Percentiles rank a stretch among this genome's conserved stretches.
Conservation (phyloP, 1,140 invertebrate genomes). For the Drosophila arizonae region DNA sequence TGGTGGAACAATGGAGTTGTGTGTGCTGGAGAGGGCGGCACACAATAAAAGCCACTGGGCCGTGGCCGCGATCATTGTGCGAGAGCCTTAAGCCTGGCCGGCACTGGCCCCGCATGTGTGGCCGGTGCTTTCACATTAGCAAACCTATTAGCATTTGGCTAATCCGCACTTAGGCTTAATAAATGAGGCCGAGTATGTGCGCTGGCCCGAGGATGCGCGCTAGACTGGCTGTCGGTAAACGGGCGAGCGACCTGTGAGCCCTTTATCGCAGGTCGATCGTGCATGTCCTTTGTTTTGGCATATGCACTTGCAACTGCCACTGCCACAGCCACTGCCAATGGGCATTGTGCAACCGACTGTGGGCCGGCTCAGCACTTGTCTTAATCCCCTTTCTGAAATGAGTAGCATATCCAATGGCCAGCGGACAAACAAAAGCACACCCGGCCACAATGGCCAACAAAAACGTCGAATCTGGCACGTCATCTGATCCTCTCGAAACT, state of each 20-base stretch:
- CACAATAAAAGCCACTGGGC: constrained; percentile 69
- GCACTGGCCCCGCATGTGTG: constrained; percentile 28
- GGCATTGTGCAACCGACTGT: constrained; percentile 69
- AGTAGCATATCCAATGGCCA: constrained; percentile 6
- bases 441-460: constrained; percentile 57
- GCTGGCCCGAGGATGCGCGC: constrained; percentile 11
- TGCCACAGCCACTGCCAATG: neutral
- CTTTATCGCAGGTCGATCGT: constrained; percentile 68
- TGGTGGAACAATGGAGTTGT: constrained; percentile 55
- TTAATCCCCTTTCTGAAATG: constrained; percentile 40
- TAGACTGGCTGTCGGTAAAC: constrained; percentile 56
- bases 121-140: constrained; percentile 56
- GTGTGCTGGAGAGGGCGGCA: constrained; percentile 26
- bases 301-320: constrained; percentile 26
- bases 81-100: constrained; percentile 14
- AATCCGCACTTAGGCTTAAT: constrained; percentile 69
- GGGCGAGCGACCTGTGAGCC: constrained; percentile 37
- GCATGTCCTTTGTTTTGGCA: constrained; percentile 65
- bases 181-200: neutral
- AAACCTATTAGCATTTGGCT: constrained; percentile 72
- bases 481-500: constrained; percentile 20
- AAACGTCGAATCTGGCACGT: constrained; percentile 20
- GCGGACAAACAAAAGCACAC: constrained; percentile 64
- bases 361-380: constrained; percentile 55
- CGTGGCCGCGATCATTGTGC: constrained; percentile 31